phyloP scores from a whole-genome alignment of 2,888 invertebrate genomes.

The Aphodius sticticus region DNA sequence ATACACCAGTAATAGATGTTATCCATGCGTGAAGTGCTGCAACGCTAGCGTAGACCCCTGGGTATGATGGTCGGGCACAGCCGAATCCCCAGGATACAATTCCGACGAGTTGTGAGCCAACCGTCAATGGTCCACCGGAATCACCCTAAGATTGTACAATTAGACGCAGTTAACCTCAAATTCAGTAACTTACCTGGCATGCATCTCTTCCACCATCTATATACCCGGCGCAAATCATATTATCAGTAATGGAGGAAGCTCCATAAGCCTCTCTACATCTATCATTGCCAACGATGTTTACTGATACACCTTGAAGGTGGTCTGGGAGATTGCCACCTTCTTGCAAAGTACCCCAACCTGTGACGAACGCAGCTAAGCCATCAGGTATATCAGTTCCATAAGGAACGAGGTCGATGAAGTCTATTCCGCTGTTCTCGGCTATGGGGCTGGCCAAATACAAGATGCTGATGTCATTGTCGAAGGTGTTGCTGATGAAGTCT shows the following conservation, averaged over 20 bases:
- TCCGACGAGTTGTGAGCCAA: constrained; percentile 49
- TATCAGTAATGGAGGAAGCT: constrained; percentile 50
- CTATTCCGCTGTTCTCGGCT: constrained; percentile 56
- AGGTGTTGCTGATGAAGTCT: constrained; percentile 60
- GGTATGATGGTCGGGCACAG: constrained; percentile 51
- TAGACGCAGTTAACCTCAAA: too few relatives aligned
- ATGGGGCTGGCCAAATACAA: constrained; percentile 60
- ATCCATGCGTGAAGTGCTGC: constrained; percentile 49
- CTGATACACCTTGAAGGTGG: constrained; percentile 37
- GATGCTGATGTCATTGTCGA: constrained; percentile 64
- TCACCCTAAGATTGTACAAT: constrained; percentile 47
- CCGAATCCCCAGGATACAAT: constrained; percentile 55
- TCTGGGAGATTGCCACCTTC: constrained; percentile 32
- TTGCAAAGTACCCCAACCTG: constrained; percentile 42
- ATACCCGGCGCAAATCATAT: constrained; percentile 66
- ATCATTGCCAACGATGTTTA: constrained; percentile 37
- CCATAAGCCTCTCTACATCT: constrained; percentile 36
- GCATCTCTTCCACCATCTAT: constrained; percentile 63
- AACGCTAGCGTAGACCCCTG: constrained; percentile 56
- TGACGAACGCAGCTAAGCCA: constrained; percentile 32
- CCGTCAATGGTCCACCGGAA: constrained; percentile 54
- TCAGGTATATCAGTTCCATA: constrained; percentile 26
- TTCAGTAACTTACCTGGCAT: constrained; percentile 59
- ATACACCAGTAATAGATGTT: constrained; percentile 42
- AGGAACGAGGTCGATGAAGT: constrained; percentile 48